Conservation (phyloP, 2,888 invertebrate genomes). For the Amblyjoppa fuscipennis region DNA sequence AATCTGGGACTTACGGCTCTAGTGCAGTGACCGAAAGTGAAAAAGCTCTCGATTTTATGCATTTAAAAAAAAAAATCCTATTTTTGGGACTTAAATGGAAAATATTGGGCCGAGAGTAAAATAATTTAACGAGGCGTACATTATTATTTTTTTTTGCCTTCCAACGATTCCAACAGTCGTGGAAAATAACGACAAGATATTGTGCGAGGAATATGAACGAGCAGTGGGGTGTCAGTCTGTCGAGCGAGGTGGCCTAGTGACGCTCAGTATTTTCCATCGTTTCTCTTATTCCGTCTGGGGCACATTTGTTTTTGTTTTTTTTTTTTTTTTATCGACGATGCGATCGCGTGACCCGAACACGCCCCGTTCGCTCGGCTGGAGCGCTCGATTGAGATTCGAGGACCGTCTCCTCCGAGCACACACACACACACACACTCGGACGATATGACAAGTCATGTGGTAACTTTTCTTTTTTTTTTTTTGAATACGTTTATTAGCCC, state of each 20-base stretch:
- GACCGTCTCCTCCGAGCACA: constrained; percentile 34
- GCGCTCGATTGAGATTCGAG: constrained; percentile 67
- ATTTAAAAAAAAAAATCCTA: too few relatives aligned
- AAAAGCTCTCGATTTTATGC: too few relatives aligned
- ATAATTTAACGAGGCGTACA: too few relatives aligned
- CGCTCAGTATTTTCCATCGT: constrained; percentile 36
- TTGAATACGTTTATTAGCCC: background rate
- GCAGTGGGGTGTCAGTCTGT: constrained; percentile 69
- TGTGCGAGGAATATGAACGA: constrained; percentile 25
- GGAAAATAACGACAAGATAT: background rate
- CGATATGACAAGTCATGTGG: constrained; percentile 65
- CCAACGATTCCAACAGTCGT: too few relatives aligned
- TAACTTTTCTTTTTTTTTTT: constrained; percentile 24
- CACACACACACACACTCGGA: constrained; percentile 8
- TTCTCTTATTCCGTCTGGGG: constrained; percentile 7
- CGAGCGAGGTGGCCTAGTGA: constrained; percentile 72
- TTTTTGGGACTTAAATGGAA: too few relatives aligned
- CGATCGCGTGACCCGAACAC: constrained; percentile 7
- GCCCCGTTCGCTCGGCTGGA: constrained; percentile 13
- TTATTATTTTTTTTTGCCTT: too few relatives aligned
- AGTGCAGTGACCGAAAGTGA: too few relatives aligned
- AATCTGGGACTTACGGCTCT: too few relatives aligned
- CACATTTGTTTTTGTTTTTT: constrained; percentile 9
- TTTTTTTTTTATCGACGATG: constrained; percentile 1
- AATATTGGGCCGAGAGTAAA: too few relatives aligned